Base-by-base conservation (phyloP, 2,888 invertebrate genomes). In the Agonopterix subpropinquella region DNA sequence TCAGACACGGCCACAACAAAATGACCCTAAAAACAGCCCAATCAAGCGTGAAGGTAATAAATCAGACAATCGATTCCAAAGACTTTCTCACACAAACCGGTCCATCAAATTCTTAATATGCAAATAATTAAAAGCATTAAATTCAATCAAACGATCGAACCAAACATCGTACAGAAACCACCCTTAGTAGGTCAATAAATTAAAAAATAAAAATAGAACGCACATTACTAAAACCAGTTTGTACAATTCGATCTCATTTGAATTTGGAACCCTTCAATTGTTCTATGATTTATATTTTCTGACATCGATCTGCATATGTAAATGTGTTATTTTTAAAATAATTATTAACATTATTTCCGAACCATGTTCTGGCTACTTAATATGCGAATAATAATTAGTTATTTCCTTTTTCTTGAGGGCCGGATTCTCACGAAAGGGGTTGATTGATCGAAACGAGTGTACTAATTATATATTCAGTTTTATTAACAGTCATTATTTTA, bases 311-410 rank as follows among this genome's bases (percentile, higher is more conserved):
- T 78, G 77, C 78, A 78, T 85, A 88, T 84, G 84, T 53, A 50
- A 58, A 67, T 65, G 62, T 53, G 54, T 52, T 57, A 64, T 65
- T 65, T 64, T 66, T 65, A 62, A 61, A 70, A 77, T 80, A 79
- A 80, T 80, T 78, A 79, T 70, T 75, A 70, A 67, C 68, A 65
- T 70, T 71, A 68, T 69, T 67, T 58, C 62, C 65, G 68, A 62
- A 63, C 58, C 65, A 64, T 61, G 67, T 61, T 61, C 51, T 36
- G 59, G 52, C 70, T 79, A 68, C 73, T 87, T 85, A 85, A 80
- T 85, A 88, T 87, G 86, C 81, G 80, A 84, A 86, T 87, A 85
- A 78, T 77, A 84, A 86, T 85, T 85, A 85, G 69, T 65, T 39
- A 66, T 77, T 84, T 80, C 76, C 77, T 80, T 79, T 79, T 70